These are phyloP conservation scores for Chionis minor DNA, from an alignment of 2,113 vertebrate species.

Conservation along the genomic window DNA sequence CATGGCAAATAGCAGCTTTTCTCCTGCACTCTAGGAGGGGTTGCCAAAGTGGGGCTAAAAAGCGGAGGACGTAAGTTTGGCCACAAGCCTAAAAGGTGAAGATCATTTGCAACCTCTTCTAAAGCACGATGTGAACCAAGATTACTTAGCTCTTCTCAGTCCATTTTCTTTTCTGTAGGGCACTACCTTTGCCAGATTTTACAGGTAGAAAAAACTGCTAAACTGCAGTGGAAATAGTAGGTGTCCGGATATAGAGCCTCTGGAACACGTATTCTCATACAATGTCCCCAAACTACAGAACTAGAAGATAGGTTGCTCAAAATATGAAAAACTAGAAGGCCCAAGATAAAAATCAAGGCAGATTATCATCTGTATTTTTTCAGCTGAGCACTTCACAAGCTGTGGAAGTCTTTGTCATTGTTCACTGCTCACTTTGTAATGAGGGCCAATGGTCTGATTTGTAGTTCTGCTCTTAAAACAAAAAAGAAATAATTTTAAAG, in stretches of 20 bases:
- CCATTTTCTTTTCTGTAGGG: not conserved
- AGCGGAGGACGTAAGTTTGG: not conserved
- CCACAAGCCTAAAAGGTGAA: not conserved
- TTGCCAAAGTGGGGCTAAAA: not conserved
- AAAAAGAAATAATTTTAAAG: not conserved
- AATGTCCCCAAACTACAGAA: not conserved
- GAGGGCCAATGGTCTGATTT: not conserved
- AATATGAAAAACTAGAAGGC: not conserved
- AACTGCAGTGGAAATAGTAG: not conserved
- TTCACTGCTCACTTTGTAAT: not conserved
- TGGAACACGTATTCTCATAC: not conserved
- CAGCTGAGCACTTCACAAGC: not conserved
- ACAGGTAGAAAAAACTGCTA: not conserved
- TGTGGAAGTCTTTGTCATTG: not conserved
- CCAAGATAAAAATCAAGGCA: not conserved
- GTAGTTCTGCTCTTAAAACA: not conserved
- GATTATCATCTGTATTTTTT: not conserved
- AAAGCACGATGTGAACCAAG: no score
- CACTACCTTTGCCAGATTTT: not conserved
- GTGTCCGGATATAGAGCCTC: not conserved
- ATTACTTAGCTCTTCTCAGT: not conserved
- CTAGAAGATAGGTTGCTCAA: not conserved
- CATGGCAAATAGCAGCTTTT: not conserved
- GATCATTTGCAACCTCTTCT: no score
- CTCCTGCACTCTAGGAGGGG: not conserved